Percentiles rank a stretch among this genome's conserved stretches.
phyloP scores from a whole-genome alignment of 2,888 invertebrate genomes.

The Diploptera punctata region DNA sequence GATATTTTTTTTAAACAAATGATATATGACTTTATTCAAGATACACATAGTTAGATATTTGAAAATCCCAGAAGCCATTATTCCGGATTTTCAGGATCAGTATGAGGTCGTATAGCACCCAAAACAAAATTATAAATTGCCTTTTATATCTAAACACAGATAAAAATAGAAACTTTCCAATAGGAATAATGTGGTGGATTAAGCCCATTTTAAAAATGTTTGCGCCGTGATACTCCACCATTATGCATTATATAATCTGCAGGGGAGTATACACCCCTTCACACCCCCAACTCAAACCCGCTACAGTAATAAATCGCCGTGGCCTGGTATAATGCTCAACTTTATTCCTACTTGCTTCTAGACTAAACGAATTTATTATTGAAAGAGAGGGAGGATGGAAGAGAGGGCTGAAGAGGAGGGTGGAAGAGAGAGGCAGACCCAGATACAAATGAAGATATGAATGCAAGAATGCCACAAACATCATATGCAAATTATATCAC shows the following conservation, averaged over 20 bases:
- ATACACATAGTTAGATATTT: not conserved
- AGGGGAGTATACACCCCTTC: not conserved
- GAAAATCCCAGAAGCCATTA: conserved; percentile 3
- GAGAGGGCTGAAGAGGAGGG: no score
- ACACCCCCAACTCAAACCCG: not conserved
- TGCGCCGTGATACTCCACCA: not conserved
- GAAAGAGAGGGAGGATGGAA: not conserved
- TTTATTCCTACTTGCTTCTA: conserved; percentile 13
- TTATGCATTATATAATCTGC: conserved; percentile 14
- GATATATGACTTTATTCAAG: conserved; percentile 8
- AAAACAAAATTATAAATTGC: not conserved
- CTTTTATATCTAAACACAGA: not conserved
- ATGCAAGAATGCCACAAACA: not conserved
- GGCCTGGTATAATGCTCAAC: conserved; percentile 14
- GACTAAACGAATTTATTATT: conserved; percentile 27
- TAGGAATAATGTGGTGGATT: not conserved
- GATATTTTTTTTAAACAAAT: no score
- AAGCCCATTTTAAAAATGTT: not conserved
- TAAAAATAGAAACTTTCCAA: not conserved
- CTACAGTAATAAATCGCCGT: conserved; percentile 15
- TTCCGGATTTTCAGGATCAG: not conserved
- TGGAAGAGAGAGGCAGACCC: no score
- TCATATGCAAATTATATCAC: not conserved
- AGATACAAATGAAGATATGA: not conserved
- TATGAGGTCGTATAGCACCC: not conserved